phyloP scores from a whole-genome alignment of 2,113 vertebrate species.

The Oophaga pumilio region DNA sequence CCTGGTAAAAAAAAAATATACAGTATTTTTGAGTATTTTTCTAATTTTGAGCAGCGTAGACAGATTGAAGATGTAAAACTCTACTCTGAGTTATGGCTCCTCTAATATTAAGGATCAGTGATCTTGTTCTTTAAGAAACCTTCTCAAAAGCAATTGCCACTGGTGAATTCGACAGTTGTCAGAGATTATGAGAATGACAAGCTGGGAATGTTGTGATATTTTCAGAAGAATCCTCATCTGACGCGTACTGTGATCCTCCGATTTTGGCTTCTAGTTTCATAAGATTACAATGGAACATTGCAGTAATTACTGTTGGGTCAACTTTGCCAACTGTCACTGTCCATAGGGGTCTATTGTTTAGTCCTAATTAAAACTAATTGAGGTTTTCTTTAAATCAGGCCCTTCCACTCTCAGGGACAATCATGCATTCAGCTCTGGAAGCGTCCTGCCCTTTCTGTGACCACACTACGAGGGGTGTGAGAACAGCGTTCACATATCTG shows the following conservation, averaged over 20 bases:
- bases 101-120: not conserved
- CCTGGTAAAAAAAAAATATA: too few relatives aligned
- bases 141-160: not conserved
- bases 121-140: not conserved
- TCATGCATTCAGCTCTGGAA: not conserved
- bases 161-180: not conserved
- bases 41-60: too few relatives aligned
- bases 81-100: not conserved
- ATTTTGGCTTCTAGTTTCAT: not conserved
- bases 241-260: constrained; percentile 3
- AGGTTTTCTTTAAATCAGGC: constrained; percentile 21
- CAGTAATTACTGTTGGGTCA: constrained; percentile 38
- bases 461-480: constrained; percentile 17
- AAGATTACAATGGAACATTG: constrained; percentile 18
- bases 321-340: constrained; percentile 42
- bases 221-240: constrained; percentile 14
- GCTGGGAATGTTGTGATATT: constrained; percentile 21
- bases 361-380: constrained; percentile 42
- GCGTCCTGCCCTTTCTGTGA: constrained; percentile 29
- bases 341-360: constrained; percentile 30
- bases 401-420: constrained; percentile 6
- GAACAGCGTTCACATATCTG: not conserved
- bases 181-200: constrained; percentile 29
- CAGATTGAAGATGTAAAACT: not conserved
- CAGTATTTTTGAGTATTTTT: too few relatives aligned